phyloP scores from a whole-genome alignment of 2,888 invertebrate species.

The Watsonalla cultraria region DNA sequence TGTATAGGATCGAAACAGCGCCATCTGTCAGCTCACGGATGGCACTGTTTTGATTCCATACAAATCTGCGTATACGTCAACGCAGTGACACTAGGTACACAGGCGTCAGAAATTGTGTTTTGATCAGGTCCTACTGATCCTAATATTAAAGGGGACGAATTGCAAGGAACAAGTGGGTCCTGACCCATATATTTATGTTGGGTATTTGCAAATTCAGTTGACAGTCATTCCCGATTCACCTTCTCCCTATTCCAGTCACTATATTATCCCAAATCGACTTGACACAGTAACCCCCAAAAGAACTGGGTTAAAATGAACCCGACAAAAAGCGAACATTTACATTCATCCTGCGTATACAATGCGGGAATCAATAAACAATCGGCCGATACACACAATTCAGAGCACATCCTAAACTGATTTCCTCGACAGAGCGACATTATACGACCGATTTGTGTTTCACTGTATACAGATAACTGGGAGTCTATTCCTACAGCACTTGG shows the following conservation, averaged over 20 bases:
- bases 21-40: too few species aligned
- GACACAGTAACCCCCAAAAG: not conserved
- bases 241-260: not conserved
- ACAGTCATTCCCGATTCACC: not conserved
- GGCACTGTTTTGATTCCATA: too few species aligned
- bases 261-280: not conserved
- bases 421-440: conserved; percentile 2
- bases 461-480: not conserved
- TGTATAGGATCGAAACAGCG: too few species aligned
- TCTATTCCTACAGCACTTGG: not conserved
- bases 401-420: conserved; percentile 7
- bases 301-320: not conserved
- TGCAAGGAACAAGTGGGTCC: too few species aligned
- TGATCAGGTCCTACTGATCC: too few species aligned
- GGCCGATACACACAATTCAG: conserved; percentile 4
- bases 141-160: too few species aligned
- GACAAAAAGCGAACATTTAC: not conserved
- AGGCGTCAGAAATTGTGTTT: too few species aligned
- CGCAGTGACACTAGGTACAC: too few species aligned
- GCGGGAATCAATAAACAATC: conserved; percentile 4
- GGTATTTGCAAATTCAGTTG: too few species aligned
- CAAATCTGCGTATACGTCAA: too few species aligned
- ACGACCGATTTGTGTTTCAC: conserved; percentile 4
- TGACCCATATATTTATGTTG: too few species aligned
- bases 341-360: not conserved